Evolutionary conservation across 2,113 vertebrate species (phyloP), one percentile per base, ranked within the genome.

Genomic region (Lycaon pictus): DNA sequence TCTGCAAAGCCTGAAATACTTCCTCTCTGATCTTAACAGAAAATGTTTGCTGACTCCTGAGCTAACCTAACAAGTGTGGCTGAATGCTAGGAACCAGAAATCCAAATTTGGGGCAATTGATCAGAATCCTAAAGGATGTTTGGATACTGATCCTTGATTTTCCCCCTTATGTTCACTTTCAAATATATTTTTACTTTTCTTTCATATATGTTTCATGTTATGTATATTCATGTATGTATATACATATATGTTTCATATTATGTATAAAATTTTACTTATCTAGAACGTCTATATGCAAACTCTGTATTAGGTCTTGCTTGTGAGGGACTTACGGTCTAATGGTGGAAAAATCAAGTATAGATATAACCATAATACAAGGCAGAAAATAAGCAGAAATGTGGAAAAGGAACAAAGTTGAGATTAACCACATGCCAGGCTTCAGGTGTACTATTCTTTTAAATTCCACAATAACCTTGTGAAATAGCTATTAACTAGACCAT

Each of bases 391-490:
- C 72, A 93, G 32, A 79, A 32, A 51, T 88, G 15, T 90, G n/a
- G 53, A 60, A 76, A 91, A 80, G 0, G 15, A 92, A 91, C 43
- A 82, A 76, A 25, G 25, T 53, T 69, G 19, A 88, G 43, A 80
- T 15, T 37, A 85, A 56, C 51, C 20, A 53, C 65, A 3, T 72
- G 9, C 56, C 20, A n/a, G 13, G 67, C 17, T 90, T 83, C 55
- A 56, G 22, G 6, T 53, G 13, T 62, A n/a, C 60, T 95, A 87
- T n/a, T 90, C 22, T 80, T 43, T 98, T 76, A 90, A 79, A 91
- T 92, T 74, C 27, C 58, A 69, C 22, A 71, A 43, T 81, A 86
- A 79, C 29, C 35, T 62, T 82, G 74, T 58, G 88, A 29, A 55
- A 29, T 58, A 76, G 4, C 35, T 81, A 88, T 88, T 88, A 71